These are phyloP conservation scores for Ophioninae sp. DNA, from an alignment of 2,888 invertebrate species.

Conservation along the genomic window DNA sequence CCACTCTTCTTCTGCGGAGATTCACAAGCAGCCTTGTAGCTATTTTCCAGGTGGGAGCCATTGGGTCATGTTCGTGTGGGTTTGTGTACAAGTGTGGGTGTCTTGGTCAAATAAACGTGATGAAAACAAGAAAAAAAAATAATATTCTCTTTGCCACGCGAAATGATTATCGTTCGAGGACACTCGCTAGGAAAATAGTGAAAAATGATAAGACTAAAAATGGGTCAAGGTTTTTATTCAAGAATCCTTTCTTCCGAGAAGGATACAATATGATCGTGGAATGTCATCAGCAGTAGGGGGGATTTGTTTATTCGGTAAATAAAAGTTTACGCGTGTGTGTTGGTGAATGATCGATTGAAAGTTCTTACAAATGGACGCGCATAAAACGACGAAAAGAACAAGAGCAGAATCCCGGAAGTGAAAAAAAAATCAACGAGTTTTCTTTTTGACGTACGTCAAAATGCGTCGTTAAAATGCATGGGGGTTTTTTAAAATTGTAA, in stretches of 20 bases:
- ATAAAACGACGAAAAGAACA: not conserved
- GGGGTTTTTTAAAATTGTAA: not conserved
- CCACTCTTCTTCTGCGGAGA: slow-evolving; percentile 92
- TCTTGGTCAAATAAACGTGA: slow-evolving; percentile 46
- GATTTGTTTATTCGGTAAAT: not conserved
- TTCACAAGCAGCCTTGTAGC: slow-evolving; percentile 79
- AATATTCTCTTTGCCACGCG: not conserved
- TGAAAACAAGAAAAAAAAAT: not conserved
- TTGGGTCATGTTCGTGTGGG: slow-evolving; percentile 66
- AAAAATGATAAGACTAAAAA: not conserved
- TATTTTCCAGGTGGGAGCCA: slow-evolving; percentile 73
- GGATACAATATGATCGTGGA: not conserved
- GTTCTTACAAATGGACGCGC: slow-evolving; percentile 22
- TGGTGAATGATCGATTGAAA: slow-evolving; percentile 34
- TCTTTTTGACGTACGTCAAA: not conserved
- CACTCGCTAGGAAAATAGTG: not conserved
- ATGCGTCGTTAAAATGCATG: not conserved
- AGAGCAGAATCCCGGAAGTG: not conserved
- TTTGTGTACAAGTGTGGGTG: slow-evolving; percentile 49
- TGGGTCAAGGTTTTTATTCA: not conserved
- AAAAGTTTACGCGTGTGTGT: slow-evolving; percentile 25
- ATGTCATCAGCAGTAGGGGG: not conserved
- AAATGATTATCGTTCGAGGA: not conserved
- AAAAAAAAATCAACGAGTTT: not conserved
- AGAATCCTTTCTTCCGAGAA: not conserved